Evolutionary conservation across 2,113 vertebrate species (phyloP), one percentile per base, ranked within the genome.

Genomic region (Ctenomys sociabilis): DNA sequence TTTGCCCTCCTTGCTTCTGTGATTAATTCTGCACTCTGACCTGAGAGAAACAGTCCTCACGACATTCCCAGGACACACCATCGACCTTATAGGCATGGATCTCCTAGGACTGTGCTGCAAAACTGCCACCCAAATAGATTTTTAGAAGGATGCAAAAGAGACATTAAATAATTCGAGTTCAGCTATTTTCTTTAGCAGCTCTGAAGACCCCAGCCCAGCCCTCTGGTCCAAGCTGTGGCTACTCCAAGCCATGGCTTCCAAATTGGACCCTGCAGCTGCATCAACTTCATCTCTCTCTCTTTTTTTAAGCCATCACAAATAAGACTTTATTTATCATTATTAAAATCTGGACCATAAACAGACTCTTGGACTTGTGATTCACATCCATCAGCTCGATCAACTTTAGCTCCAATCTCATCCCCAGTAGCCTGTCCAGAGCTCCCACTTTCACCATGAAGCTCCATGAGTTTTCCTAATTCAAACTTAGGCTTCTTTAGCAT

Each of bases 11-110:
- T n/a, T 37, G 63, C 87, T 64, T n/a, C 72, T 64, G 1, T 16
- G n/a, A 72, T 0, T 17, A 61, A 13, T 85, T 16, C 11, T 0
- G 7, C 14, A 10, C 26, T 77, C 32, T 16, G 0, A 52, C 3
- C 78, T 54, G 49, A 37, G 40, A 43, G 45, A 28, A 45, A 30
- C 11, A 77, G 26, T 28, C 28, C 73, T 81, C 9, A 3, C 17
- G 22, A 19, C 32, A 52, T 35, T 80, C 45, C 30, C 3, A 5
- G 77, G 45, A 26, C 40, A 28, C 26, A 45, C 12, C 35, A 37
- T 32, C 21, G 68, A 37, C 68, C 7, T 70, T 21, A 37, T 21
- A 21, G 16, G 35, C 26, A 43, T 14, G 26, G 14, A 13, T 28
- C 73, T 43, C 26, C 45, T 28, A 28, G 40, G 73, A 28, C 24